Evolutionary conservation across 2,888 invertebrate species (phyloP).

Genomic region (Caenorhabditis japonica): DNA sequence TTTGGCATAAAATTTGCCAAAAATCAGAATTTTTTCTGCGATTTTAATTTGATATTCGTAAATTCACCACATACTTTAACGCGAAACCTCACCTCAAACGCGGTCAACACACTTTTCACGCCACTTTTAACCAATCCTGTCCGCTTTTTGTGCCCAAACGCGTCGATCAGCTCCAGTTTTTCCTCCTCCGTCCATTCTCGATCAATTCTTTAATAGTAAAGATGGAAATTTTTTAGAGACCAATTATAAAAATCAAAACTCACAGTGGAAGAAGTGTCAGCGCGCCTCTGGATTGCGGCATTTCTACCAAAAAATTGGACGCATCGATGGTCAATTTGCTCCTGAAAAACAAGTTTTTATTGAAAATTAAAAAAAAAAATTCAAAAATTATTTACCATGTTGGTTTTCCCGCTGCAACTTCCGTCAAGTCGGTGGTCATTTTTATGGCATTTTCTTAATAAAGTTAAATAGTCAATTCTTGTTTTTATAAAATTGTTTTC

Average conservation of each 20-base stretch:
- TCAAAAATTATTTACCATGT: neutral
- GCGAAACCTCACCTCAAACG: constrained; percentile 28
- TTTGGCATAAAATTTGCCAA: too few relatives aligned
- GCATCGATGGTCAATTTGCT: constrained; percentile 6
- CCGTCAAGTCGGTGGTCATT: constrained; percentile 11
- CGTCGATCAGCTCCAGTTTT: constrained; percentile 38
- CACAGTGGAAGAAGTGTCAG: constrained; percentile 4
- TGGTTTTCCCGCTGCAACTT: neutral
- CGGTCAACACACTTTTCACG: constrained; percentile 26
- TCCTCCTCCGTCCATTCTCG: constrained; percentile 45
- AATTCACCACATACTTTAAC: too few relatives aligned
- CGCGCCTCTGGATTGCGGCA: constrained; percentile 2
- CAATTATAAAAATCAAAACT: neutral
- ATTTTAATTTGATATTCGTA: too few relatives aligned
- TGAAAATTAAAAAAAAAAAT: neutral
- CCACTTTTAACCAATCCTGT: constrained; percentile 30
- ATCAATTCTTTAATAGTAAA: constrained; percentile 13
- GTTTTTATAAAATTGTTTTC: too few relatives aligned
- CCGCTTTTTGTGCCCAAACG: constrained; percentile 43
- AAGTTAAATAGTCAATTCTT: too few relatives aligned
- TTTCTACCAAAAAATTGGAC: constrained; percentile 10
- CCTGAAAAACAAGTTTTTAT: neutral
- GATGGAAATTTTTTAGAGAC: neutral
- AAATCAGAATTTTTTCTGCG: too few relatives aligned
- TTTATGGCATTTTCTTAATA: constrained; percentile 17